These are phyloP conservation scores for Brachynemurus nebulosus DNA, from an alignment of 2,888 invertebrate species.

Conservation along the genomic window DNA sequence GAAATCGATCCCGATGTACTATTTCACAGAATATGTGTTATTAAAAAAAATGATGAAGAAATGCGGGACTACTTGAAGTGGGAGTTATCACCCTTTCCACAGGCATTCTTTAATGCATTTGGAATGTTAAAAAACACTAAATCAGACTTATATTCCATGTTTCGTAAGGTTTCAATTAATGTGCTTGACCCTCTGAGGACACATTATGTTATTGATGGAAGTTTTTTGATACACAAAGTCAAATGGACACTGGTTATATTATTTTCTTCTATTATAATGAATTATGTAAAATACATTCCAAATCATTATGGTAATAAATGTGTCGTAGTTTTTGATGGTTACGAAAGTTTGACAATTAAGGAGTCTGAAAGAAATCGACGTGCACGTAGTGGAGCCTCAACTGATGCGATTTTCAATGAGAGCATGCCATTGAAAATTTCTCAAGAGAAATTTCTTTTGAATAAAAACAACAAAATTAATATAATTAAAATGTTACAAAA, in stretches of 20 bases:
- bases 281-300: background rate
- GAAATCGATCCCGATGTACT: no score
- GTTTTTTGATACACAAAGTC: background rate
- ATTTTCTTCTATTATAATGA: background rate
- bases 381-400: background rate
- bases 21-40: background rate
- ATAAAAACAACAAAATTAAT: background rate
- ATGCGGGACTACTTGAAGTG: background rate
- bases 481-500: background rate
- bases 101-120: no score
- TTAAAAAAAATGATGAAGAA: background rate
- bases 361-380: background rate
- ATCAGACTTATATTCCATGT: no score
- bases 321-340: background rate
- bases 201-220: background rate
- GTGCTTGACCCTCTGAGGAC: background rate
- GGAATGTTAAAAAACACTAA: no score
- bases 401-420: no score
- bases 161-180: background rate
- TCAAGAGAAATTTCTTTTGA: background rate
- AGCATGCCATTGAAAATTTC: background rate
- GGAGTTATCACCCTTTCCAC: background rate
- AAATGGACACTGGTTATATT: background rate
- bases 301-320: background rate
- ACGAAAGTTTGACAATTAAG: background rate